Base-by-base conservation (phyloP, 2,888 invertebrate genomes). In the Oxyscelio sp. region DNA sequence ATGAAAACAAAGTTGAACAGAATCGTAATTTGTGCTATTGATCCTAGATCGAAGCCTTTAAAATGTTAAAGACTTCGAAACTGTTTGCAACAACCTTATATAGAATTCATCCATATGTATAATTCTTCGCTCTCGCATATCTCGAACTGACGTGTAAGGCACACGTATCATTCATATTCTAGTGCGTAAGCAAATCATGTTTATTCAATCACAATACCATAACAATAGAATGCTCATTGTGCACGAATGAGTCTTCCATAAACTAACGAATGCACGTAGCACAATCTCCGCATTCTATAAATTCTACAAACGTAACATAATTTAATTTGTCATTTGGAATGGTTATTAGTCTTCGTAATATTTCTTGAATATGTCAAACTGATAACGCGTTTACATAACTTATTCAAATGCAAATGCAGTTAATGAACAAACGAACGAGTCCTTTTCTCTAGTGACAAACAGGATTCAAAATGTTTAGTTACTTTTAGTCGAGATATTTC, bases 171-270 rank as follows among this genome's bases (percentile, higher is more conserved):
- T 63, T 73, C 61, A 61, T 52, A 73, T 82, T 73, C 73, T 38
- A 87, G 71, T 79, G 85, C 83, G 82, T 85, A 78, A 63, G 80
- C 82, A 79, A 88, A 88, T 89, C 89, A 90, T 90, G 88, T 90
- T 90, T 90, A 89, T 90, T 89, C 90, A 89, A 86, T 83, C 87
- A 82, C 83, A 85, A 85, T 83, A 87, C 85, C 85, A 89, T 86
- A 85, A 87, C 82, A 84, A 89, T 85, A 73, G 87, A 85, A 85
- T 73, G 31, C 59, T 73, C 82, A 84, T 81, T 83, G 75, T 83
- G 63, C 56, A 63, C 71, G 68, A 70, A 56, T 45, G 56, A 70
- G 24, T 43, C 31, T 54, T 68, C n/a, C 48, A 66, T 19, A 38
- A 58, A 40, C 58, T 56, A n/a, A 52, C 65, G 15, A 71, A 54